phyloP scores from a whole-genome alignment of 2,888 invertebrate species.

The Steinernema carpocapsae region DNA sequence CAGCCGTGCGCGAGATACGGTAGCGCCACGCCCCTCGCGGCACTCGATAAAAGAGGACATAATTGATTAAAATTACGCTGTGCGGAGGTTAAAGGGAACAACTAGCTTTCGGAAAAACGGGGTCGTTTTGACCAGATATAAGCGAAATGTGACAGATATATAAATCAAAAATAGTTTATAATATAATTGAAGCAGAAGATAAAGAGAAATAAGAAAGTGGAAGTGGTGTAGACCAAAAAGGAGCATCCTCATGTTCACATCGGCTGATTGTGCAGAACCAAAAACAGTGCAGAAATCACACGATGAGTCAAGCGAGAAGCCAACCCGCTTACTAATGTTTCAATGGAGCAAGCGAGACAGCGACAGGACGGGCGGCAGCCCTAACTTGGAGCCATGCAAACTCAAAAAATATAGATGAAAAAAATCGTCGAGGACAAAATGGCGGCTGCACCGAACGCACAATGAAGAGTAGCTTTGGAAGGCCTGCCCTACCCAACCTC shows the following conservation, averaged over 20 bases:
- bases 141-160: not conserved
- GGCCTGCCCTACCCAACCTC: slow-evolving; percentile 27
- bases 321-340: slow-evolving; percentile 8
- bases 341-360: not conserved
- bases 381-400: too few species aligned
- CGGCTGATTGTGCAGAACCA: slow-evolving; percentile 14
- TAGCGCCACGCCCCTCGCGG: slow-evolving; percentile 26
- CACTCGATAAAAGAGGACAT: not conserved
- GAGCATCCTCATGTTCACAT: not conserved
- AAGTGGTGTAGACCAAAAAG: not conserved
- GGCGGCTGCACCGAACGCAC: slow-evolving; percentile 5
- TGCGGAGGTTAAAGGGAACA: not conserved
- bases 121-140: not conserved
- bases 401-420: too few species aligned
- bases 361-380: too few species aligned
- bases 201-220: not conserved
- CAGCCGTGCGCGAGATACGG: slow-evolving; percentile 11
- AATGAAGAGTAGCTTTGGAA: not conserved
- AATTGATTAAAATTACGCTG: slow-evolving; percentile 1
- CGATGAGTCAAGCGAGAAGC: slow-evolving; percentile 21
- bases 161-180: not conserved
- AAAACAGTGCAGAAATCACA: slow-evolving; percentile 32
- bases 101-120: not conserved
- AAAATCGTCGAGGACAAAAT: too few species aligned
- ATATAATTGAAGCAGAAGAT: too few species aligned